Evolutionary conservation across 2,888 invertebrate species (phyloP), one percentile per base, ranked within the genome.

Genomic region (Neoitamus cyanurus): DNA sequence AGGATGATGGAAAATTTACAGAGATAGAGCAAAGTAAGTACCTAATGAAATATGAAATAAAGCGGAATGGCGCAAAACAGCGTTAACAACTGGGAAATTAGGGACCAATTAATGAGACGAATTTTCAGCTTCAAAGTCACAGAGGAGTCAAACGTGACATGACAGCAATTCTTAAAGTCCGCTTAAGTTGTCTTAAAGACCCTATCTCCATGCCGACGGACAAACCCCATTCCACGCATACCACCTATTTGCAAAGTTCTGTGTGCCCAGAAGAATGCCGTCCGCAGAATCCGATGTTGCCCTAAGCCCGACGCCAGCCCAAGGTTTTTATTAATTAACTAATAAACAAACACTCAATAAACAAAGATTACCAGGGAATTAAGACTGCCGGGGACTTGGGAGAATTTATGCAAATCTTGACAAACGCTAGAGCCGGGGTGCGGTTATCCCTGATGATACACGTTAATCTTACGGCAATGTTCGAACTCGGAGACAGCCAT

Each of bases 271-370:
- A 58, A 58, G 25, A 58, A 58, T 58, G 58, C 58, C 20, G 58
- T 58, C 25, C 58, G 15, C 15, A 58, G 58, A 20, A 58, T 58
- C 25, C 58, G 11, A 25, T 58, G 58, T 58, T 58, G 58, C 20
- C 58, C 58, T 25, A 58, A 58, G 9, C 20, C 25, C 25, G 25
- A 25, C 58, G 58, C 9, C 20, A 58, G 58, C 58, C 25, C 9
- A 69, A 78, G 72, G 75, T 80, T 82, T 78, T 84, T 82, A 75
- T 84, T 85, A 82, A 85, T 85, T 84, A 85, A 84, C 84, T 85
- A 82, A 85, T 84, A 84, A 85, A 82, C 84, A 85, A 85, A 84
- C 82, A 85, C 70, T 70, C 58, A 82, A 85, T 85, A 82, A 85
- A 84, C 78, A 85, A 82, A 83, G 85, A 80, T 75, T 58, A 37